Evolutionary conservation across 2,888 invertebrate genomes (phyloP), one percentile per base, ranked within the genome.

Genomic region (Sesia apiformis): DNA sequence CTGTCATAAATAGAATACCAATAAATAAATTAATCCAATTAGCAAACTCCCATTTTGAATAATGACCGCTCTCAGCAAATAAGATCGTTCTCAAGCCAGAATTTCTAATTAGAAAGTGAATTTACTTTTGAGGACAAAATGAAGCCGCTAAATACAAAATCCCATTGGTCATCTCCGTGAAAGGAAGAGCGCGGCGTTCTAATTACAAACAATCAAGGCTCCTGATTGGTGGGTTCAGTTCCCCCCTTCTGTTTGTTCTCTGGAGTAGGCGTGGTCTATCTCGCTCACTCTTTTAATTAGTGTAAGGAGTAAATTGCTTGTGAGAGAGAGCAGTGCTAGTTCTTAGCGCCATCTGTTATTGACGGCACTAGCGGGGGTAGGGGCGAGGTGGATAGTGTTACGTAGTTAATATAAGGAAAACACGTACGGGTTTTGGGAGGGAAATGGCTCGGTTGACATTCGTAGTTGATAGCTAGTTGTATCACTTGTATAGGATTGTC

Each of bases 271-370:
- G 89, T 79, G 85, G 86, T 74, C 64, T 72, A 63, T 81, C 84
- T 82, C 81, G 81, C 84, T 85, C 86, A 78, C 85, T 84, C 85
- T 90, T 90, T 90, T 90, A 90, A 90, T 90, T 90, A 90, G 89
- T 88, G 85, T 81, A 86, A 89, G 87, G 90, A 89, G 89, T 89
- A 90, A 90, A 90, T 90, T 90, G 90, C 78, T 84, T 75, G 84
- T 70, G 85, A 82, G 84, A 82, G 89, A 86, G 85, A 75, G 74
- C 78, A 78, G 76, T 85, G 84, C 84, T 84, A 84, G 78, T 69
- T 71, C 69, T 69, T 69, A 75, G 72, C 86, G 85, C 85, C 88
- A 86, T 82, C 88, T 86, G 84, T 84, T 83, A 86, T 84, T 85
- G 88, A 86, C 81, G 79, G 83, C 75, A 85, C 82, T 84, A 81